Conservation (phyloP, 2,113 vertebrate genomes). For the Motacilla alba region DNA sequence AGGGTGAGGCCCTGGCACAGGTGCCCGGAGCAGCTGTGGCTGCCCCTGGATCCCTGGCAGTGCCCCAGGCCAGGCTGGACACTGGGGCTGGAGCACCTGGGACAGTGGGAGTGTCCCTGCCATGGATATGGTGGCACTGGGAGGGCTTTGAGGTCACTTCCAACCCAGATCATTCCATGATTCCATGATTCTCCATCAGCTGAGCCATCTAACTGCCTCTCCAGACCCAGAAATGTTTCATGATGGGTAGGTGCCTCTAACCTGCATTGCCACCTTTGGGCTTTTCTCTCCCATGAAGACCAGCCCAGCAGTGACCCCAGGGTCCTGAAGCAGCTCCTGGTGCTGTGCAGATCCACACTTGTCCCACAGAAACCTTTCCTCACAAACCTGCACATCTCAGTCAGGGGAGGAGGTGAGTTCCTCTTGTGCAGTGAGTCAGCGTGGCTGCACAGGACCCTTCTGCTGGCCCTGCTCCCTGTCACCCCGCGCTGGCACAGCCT, state of each 20-base stretch:
- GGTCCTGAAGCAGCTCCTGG: fast-evolving
- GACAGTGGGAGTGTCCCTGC: neutral
- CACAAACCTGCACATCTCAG: fast-evolving
- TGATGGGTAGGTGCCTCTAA: neutral
- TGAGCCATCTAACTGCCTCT: fast-evolving
- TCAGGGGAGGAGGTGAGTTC: neutral
- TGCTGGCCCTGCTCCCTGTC: neutral
- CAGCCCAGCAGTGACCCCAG: neutral
- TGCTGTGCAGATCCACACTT: neutral
- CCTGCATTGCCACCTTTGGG: fast-evolving
- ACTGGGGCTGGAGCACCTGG: neutral
- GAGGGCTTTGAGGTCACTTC: fast-evolving
- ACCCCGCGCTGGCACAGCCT: neutral
- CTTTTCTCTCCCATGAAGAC: neutral
- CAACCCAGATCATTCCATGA: neutral
- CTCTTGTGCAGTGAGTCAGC: neutral
- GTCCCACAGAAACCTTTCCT: neutral
- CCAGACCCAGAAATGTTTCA: neutral
- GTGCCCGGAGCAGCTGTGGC: neutral
- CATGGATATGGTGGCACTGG: neutral
- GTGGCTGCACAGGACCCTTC: neutral
- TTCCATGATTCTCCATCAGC: neutral
- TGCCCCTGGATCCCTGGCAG: neutral
- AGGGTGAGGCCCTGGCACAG: neutral
- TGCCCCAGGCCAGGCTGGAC: neutral